Conservation (phyloP, 2,888 invertebrate genomes). For the Bhutanitis thaidina region DNA sequence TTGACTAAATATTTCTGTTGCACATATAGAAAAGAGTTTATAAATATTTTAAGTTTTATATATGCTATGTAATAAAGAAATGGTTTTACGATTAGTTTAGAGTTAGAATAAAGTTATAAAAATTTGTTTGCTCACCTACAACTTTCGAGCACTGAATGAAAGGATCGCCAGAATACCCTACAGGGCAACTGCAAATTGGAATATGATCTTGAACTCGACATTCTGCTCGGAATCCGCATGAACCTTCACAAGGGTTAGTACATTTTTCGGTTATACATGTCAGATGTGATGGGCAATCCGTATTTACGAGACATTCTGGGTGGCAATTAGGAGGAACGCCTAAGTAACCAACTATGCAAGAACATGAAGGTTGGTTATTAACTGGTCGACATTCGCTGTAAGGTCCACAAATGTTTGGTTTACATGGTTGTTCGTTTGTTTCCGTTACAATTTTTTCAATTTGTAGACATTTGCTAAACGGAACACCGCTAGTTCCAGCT, state of each 20-base stretch:
- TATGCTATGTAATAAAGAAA: too few species aligned
- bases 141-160: slow-evolving; percentile 85
- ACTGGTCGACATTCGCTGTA: slow-evolving; percentile 87
- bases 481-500: slow-evolving; percentile 83
- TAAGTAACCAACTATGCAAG: slow-evolving; percentile 85
- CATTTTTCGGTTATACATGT: slow-evolving; percentile 92
- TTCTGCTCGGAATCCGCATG: slow-evolving; percentile 87
- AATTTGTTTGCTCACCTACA: slow-evolving; percentile 44
- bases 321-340: slow-evolving; percentile 91
- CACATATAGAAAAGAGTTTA: too few species aligned
- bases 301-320: slow-evolving; percentile 90
- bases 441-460: slow-evolving; percentile 39
- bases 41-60: too few species aligned
- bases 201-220: slow-evolving; percentile 91
- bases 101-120: too few species aligned
- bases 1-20: too few species aligned
- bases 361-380: slow-evolving; percentile 87
- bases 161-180: slow-evolving; percentile 88
- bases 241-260: slow-evolving; percentile 89
- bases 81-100: too few species aligned
- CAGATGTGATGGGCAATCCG: slow-evolving; percentile 88
- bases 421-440: slow-evolving; percentile 80
- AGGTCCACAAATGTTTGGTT: slow-evolving; percentile 89
- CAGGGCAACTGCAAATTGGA: slow-evolving; percentile 88
- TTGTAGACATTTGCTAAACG: slow-evolving; percentile 79